Evolutionary conservation across 2,113 vertebrate genomes (phyloP), one percentile per base, ranked within the genome.

Genomic region (Himantopus leucocephalus): DNA sequence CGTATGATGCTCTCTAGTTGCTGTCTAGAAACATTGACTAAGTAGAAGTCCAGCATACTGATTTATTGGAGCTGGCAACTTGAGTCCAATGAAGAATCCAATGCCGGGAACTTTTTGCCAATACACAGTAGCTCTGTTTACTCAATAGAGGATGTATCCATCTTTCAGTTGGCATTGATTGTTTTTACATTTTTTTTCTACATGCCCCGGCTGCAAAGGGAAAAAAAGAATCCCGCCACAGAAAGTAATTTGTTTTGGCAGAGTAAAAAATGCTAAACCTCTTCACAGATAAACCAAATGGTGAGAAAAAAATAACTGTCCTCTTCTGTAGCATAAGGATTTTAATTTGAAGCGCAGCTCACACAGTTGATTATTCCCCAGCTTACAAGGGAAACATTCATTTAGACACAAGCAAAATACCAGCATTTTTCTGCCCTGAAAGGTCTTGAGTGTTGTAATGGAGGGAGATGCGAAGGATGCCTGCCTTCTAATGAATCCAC

Each of bases 91-190:
- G 71, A 80, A 94, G 95, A 92, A 96, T 93, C 85, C 78, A 93
- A 73, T 63, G 56, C 82, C 41, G 45, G 68, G 82, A 95, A 94
- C 88, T 97, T 97, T 93, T 92, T 93, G 96, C 90, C 97, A 93
- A 96, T 95, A 75, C 15, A 22, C 48, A 91, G 88, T 96, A 92
- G 92, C 90, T 96, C 95, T 96, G 92, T 95, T 97, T 97, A 88
- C 89, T 91, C 73, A 67, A 41, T 76, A 80, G 62, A 83, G 34
- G 55, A 83, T 68, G 66, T 67, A 97, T 91, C 91, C 58, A 81
- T 97, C 94, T 91, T 95, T 97, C 88, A 92, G 79, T 41, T 71
- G 74, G 37, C 63, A 88, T 88, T 78, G 95, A 95, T 93, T 86
- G 58, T 14, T 76, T 62, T 58, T 47, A 55, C 37, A 6, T 81